phyloP scores from a whole-genome alignment of 2,113 vertebrate genomes.

The Gobio gobio region DNA sequence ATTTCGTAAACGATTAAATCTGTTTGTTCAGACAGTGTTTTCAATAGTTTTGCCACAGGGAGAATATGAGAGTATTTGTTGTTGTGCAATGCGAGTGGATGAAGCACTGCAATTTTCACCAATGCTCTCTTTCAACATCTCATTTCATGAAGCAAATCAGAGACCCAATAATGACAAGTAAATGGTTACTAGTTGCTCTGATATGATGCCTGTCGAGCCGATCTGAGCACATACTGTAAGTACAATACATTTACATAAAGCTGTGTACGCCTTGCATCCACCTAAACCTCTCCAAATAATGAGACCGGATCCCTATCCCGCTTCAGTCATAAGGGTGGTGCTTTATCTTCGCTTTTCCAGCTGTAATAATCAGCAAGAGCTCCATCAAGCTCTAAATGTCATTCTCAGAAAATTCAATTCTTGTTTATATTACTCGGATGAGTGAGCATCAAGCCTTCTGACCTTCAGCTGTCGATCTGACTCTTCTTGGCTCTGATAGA shows the following conservation, averaged over 20 bases:
- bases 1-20: too few relatives aligned
- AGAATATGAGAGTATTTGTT: too few relatives aligned
- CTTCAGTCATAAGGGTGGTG: not conserved
- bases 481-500: constrained; percentile 4
- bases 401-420: constrained; percentile 11
- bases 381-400: not conserved
- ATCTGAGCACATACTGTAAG: not conserved
- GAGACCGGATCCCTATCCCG: constrained; percentile 2
- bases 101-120: not conserved
- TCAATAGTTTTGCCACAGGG: too few relatives aligned
- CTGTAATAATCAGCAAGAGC: not conserved
- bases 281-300: constrained; percentile 9
- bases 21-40: too few relatives aligned
- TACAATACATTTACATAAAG: not conserved
- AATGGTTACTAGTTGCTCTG: not conserved
- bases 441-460: constrained; percentile 12
- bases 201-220: not conserved
- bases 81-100: too few relatives aligned
- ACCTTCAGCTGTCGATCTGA: not conserved
- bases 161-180: not conserved
- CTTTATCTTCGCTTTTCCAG: constrained; percentile 17
- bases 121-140: not conserved
- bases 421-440: constrained; percentile 15
- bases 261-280: not conserved
- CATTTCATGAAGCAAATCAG: too few relatives aligned